Evolutionary conservation across 2,113 vertebrate genomes (phyloP), one percentile per base, ranked within the genome.

Genomic region (Lichenostomus cassidix): DNA sequence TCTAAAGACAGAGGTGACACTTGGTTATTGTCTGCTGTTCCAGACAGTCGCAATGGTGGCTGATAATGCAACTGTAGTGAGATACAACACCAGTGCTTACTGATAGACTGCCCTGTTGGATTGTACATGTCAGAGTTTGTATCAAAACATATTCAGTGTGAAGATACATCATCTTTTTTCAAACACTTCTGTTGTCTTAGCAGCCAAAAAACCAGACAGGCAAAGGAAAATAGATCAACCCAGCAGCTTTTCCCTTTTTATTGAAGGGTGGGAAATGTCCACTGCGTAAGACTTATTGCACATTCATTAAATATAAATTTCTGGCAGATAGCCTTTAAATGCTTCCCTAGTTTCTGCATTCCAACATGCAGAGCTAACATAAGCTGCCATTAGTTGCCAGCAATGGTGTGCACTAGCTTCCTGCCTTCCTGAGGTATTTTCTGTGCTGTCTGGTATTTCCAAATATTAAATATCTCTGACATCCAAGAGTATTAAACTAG

Each of bases 61-160:
- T 70, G 47, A 46, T 74, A 60, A 56, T 9, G 46, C 49, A 75
- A 50, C 35, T 58, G 4, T 8, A 35, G 75, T 31, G 42, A 83
- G 56, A 31, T 58, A 49, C 13, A 37, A 6, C 24, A 46, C 42
- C 27, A 53, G 3, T 12, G 23, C 12, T 59, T 37, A 24, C 19
- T 4, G 8, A 12, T 53, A 21, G 39, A 35, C 13, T 31, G 31
- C 20, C 47, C 79, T 69, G 16, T 52, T 76, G 8, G 33, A 42
- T 59, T 2, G 0, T 39, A 49, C 15, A 2, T 7, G 42, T 25
- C 25, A 65, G n/a, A 62, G 18, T 68, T 71, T 2, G 0, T 39
- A 80, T 60, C 13, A 28, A 8, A 15, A 50, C 21, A 24, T 44
- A 50, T 67, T 81, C 3, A 1, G 11, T 81, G 41, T 12, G 15